Conservation (phyloP, 1,140 invertebrate genomes). For the Cherax destructor region DNA sequence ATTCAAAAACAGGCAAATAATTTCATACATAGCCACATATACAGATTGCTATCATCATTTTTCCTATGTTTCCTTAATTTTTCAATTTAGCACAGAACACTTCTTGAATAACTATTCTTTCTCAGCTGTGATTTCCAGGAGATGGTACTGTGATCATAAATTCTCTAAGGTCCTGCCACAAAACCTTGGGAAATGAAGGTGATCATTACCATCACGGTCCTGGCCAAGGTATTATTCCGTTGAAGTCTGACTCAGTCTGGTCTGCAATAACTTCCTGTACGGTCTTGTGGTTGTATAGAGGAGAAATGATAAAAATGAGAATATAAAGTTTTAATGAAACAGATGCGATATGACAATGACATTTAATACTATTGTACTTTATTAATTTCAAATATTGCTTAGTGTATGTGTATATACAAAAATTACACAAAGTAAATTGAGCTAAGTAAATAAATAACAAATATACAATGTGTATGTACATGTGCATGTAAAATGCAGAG, state of each 20-base stretch:
- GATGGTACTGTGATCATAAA: slow-evolving; percentile 76
- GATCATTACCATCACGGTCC: slow-evolving; percentile 79
- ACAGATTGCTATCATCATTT: slow-evolving; percentile 58
- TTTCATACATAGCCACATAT: no score
- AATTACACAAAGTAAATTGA: no score
- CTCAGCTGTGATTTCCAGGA: slow-evolving; percentile 24
- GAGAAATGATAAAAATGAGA: no score
- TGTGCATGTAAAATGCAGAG: no score
- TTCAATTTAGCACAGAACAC: slow-evolving; percentile 40
- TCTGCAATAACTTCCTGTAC: slow-evolving; percentile 76
- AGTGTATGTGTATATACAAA: no score
- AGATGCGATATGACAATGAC: no score
- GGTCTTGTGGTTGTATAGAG: slow-evolving; percentile 75
- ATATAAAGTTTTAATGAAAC: no score
- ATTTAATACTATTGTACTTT: no score
- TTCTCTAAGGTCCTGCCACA: slow-evolving; percentile 79
- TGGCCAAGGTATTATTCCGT: slow-evolving; percentile 76
- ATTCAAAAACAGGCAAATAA: no score
- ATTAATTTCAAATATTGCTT: no score
- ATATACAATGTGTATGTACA: no score
- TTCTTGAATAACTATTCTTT: slow-evolving; percentile 45
- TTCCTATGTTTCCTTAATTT: slow-evolving; percentile 67
- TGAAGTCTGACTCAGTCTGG: slow-evolving; percentile 75
- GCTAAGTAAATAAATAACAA: no score
- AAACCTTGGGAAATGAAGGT: slow-evolving; percentile 81